These are phyloP conservation scores for Caranx ignobilis DNA, from an alignment of 2,113 vertebrate species.

Conservation along the genomic window DNA sequence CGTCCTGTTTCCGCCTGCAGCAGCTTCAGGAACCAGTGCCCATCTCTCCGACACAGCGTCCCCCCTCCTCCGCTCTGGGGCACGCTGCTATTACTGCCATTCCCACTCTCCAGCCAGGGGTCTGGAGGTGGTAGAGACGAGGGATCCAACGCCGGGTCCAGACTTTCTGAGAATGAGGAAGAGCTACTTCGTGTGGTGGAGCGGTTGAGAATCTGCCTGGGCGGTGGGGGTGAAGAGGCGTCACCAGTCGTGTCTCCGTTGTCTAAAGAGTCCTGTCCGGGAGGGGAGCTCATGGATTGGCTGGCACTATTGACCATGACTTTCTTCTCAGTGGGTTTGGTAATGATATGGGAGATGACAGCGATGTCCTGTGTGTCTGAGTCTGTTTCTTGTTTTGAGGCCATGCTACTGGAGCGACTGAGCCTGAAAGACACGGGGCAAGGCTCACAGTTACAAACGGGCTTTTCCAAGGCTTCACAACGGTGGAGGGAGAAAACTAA, in stretches of 20 bases:
- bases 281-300: constrained; percentile 89
- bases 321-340: constrained; percentile 90
- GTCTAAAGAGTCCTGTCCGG: constrained; percentile 85
- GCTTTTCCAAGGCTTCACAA: not conserved
- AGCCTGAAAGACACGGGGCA: constrained; percentile 81
- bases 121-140: constrained; percentile 96
- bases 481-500: constrained; percentile 23
- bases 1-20: constrained; percentile 96
- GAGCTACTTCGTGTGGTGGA: constrained; percentile 94
- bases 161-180: constrained; percentile 97
- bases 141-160: constrained; percentile 94
- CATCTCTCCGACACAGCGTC: constrained; percentile 91
- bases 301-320: constrained; percentile 85
- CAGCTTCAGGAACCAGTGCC: constrained; percentile 98
- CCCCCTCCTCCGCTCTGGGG: constrained; percentile 78
- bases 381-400: constrained; percentile 95
- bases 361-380: constrained; percentile 92
- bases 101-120: constrained; percentile 95
- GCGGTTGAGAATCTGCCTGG: constrained; percentile 91
- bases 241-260: constrained; percentile 83
- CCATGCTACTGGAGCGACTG: constrained; percentile 94
- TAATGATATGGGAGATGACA: constrained; percentile 85
- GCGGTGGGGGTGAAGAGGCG: constrained; percentile 75
- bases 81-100: constrained; percentile 81
- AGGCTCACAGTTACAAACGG: constrained; percentile 15